phyloP scores from a whole-genome alignment of 2,113 vertebrate species.

The Acinonyx jubatus region DNA sequence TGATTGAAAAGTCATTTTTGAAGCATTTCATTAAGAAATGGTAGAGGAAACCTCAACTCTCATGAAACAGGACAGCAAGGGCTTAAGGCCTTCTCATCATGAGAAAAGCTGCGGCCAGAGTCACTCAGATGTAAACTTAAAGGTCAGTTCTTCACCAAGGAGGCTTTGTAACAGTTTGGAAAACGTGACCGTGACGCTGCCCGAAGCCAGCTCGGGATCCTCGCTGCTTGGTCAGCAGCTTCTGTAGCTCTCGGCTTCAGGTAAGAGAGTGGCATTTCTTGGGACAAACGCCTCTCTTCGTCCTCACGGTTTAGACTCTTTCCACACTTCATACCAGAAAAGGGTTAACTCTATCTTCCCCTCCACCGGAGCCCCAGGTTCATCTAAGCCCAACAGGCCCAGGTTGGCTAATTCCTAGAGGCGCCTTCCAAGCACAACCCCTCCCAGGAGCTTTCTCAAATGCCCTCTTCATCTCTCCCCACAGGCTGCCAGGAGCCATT shows the following conservation, averaged over 20 bases:
- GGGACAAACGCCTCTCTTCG: background rate
- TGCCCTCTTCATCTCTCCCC: background rate
- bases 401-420: background rate
- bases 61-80: slow-evolving; percentile 48
- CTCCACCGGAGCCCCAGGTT: background rate
- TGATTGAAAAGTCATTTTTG: slow-evolving; percentile 44
- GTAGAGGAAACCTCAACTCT: slow-evolving; percentile 22
- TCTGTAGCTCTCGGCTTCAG: background rate
- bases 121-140: slow-evolving; percentile 55
- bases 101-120: background rate
- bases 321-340: background rate
- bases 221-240: accelerated
- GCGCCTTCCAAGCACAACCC: no score
- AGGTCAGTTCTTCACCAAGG: slow-evolving; percentile 38
- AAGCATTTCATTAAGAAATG: background rate
- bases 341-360: background rate
- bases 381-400: no score
- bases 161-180: background rate
- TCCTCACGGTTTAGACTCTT: background rate
- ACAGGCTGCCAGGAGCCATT: background rate
- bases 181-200: background rate
- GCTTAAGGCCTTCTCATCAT: slow-evolving; percentile 36
- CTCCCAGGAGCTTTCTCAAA: background rate
- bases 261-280: no score
- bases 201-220: background rate